Evolutionary conservation across 2,113 vertebrate genomes (phyloP).

Genomic region (Actinemys pallida): DNA sequence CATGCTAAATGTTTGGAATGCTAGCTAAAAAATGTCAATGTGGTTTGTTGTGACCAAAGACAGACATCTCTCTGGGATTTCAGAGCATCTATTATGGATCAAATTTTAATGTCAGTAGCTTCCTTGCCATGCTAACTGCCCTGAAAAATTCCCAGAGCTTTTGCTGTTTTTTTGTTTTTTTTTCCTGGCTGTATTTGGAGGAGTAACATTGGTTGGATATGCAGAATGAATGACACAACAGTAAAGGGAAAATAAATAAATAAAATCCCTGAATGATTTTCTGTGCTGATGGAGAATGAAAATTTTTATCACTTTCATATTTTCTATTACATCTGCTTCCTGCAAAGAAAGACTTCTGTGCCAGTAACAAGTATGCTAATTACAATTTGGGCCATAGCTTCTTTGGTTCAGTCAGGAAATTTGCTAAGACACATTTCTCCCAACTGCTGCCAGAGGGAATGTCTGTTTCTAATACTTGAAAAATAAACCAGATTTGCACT

Average conservation of each 20-base stretch:
- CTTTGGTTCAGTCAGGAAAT: slow-evolving; percentile 81
- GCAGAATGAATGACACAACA: slow-evolving; percentile 39
- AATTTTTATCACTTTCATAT: slow-evolving; percentile 73
- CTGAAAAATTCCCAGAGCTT: background rate
- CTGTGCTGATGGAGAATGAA: slow-evolving; percentile 54
- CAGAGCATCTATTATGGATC: slow-evolving; percentile 36
- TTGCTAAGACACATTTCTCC: slow-evolving; percentile 80
- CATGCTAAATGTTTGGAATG: slow-evolving; percentile 28
- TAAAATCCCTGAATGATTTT: slow-evolving; percentile 39
- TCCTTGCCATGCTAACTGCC: background rate
- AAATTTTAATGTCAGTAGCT: background rate
- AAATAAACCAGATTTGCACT: slow-evolving; percentile 84
- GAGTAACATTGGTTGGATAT: background rate
- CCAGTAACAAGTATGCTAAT: slow-evolving; percentile 80
- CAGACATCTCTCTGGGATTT: background rate
- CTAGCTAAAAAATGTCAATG: slow-evolving; percentile 15
- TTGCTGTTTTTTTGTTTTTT: background rate
- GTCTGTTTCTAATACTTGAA: slow-evolving; percentile 84
- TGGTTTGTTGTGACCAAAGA: slow-evolving; percentile 5
- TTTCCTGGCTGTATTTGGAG: background rate
- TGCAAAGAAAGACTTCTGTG: slow-evolving; percentile 68
- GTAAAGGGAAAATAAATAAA: slow-evolving; percentile 12
- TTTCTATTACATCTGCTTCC: slow-evolving; percentile 70
- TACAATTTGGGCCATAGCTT: slow-evolving; percentile 76
- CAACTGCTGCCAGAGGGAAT: slow-evolving; percentile 79